Base-by-base conservation (phyloP, 2,113 vertebrate genomes). In the Myotis brandtii region DNA sequence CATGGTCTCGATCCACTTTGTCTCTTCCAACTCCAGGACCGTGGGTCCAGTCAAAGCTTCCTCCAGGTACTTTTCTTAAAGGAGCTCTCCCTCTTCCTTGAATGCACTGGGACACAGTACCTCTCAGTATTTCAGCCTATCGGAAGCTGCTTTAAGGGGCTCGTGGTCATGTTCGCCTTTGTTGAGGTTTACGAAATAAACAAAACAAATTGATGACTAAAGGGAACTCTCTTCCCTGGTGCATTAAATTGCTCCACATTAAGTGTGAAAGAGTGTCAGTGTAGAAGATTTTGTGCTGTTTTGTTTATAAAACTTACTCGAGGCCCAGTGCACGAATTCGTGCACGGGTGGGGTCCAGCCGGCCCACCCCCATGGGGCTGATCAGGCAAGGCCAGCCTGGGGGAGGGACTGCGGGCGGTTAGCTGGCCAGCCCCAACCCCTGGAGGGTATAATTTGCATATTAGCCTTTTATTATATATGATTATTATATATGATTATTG, bases 181-280 rank as follows among this genome's bases (percentile, higher is more conserved):
- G 23, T 88, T 95, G n/a, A 52, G 37, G 59, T 89, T 89, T 66
- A 34, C 34, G 88, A 93, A 90, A 89, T 32, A 92, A 85, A 9
- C 3, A 59, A 18, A 79, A 14, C 11, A 59, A 94, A 25, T 88
- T 54, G 1, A 13, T 50, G 25, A 4, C 21, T 97, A 17, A 64
- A 75, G 48, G 18, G 59, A 25, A 66, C 20, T 66, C 0, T 90
- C 70, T n/a, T 93, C 34, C 32, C 81, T 12, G 9, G 17, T 52
- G 46, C 9, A 6, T 73, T 73, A 62, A 59, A 54, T 50, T 88
- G 27, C 13, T 90, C 67, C 56, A 46, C 21, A 75, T 27, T 67
- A 85, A n/a, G 3, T 77, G 20, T 4, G 32, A 86, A 59, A 64
- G 40, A 20, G 48, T 23, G 4, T 86, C 81, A 92, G 72, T 27